Conservation (phyloP, 2,113 vertebrate genomes). For the Istiophorus platypterus region DNA sequence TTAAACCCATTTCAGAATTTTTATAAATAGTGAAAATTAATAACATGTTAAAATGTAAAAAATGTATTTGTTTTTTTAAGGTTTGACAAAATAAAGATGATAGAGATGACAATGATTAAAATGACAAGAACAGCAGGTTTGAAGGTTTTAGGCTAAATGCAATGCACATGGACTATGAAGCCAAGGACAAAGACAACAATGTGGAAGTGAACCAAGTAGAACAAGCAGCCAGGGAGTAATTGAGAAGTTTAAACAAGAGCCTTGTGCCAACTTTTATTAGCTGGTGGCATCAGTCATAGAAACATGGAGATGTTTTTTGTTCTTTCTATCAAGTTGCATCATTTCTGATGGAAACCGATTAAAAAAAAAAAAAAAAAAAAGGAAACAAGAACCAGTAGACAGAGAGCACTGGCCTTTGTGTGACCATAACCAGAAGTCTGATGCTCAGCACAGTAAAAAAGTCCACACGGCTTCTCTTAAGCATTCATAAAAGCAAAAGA, state of each 20-base stretch:
- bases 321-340: not conserved
- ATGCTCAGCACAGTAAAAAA: not conserved
- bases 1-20: not conserved
- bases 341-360: too few species aligned
- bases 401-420: not conserved
- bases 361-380: too few species aligned
- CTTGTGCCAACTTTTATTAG: slow-evolving; percentile 20
- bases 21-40: not conserved
- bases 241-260: slow-evolving; percentile 26
- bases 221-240: slow-evolving; percentile 29
- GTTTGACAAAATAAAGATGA: not conserved
- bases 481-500: not conserved
- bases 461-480: not conserved
- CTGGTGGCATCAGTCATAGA: slow-evolving; percentile 23
- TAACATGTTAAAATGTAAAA: not conserved
- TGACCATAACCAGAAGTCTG: not conserved
- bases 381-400: not conserved
- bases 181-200: slow-evolving; percentile 19
- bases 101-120: not conserved
- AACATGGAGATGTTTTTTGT: not conserved
- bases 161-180: not conserved
- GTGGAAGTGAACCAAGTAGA: slow-evolving; percentile 34
- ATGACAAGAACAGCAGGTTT: not conserved
- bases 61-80: not conserved
- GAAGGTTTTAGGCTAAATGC: not conserved